Percentiles rank a stretch among this genome's conserved stretches.
These are phyloP conservation scores for Regulus satrapa DNA, from an alignment of 2,113 vertebrate genomes.

Conservation along the genomic window DNA sequence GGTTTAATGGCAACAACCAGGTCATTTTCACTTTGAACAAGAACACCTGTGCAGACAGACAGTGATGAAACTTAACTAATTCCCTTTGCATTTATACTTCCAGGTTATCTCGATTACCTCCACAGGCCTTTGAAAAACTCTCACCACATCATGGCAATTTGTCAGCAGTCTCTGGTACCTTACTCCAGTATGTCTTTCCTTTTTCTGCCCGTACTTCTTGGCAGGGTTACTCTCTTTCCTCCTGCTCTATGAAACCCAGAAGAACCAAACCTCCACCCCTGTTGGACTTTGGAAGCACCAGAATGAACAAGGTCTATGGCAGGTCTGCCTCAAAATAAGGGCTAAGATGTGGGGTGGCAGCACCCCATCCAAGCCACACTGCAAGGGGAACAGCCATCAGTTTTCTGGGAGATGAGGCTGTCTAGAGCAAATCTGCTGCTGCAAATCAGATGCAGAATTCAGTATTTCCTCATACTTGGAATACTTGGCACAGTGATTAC, in stretches of 20 bases:
- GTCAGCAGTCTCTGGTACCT: neutral
- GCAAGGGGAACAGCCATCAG: neutral
- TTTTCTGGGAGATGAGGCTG: neutral
- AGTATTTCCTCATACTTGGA: neutral
- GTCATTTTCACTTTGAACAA: neutral
- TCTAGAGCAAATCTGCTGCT: neutral
- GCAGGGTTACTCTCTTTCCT: neutral
- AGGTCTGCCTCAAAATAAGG: neutral
- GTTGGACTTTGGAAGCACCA: neutral
- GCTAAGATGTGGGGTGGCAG: neutral
- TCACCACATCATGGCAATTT: neutral
- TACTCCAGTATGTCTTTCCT: neutral
- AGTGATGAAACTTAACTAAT: neutral
- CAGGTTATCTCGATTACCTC: neutral
- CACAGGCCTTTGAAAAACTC: neutral
- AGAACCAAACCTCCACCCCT: neutral
- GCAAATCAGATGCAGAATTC: neutral
- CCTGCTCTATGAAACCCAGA: neutral
- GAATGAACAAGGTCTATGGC: neutral
- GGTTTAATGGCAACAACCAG: neutral
- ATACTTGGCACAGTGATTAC: slow-evolving; percentile 11
- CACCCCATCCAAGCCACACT: fast-evolving
- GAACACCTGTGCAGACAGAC: neutral
- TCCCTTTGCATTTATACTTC: neutral
- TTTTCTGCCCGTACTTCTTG: neutral